Evolutionary conservation across 2,797 vertebrate species (phyloP), one percentile per base, ranked within the genome.

Genomic region (Anableps anableps): DNA sequence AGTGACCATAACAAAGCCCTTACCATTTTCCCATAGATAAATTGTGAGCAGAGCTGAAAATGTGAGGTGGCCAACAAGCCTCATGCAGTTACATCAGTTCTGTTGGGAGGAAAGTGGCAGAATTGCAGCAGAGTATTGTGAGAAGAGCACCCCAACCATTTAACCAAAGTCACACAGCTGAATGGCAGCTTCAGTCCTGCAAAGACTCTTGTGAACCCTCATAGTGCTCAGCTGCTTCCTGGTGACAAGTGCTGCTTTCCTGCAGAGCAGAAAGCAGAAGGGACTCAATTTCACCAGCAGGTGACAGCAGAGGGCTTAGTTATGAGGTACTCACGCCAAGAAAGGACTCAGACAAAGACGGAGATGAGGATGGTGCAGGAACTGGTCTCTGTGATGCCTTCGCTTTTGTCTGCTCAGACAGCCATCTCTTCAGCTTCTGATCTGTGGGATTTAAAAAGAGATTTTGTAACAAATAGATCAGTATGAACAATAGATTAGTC

Each of bases 341-440:
- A 34, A 73, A 73, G 34, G 31, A 48, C 55, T 62, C 51, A 13
- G 41, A 58, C 23, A 14, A 31, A 41, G 38, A 47, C 0, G 85
- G 81, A 1, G 91, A 87, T 0, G 86, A 82, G 0, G 92, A 86
- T 2, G 66, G 55, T 23, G 9, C 17, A 14, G 85, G 76, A 9
- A 74, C 74, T 16, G 0, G 80, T 47, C 21, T 45, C 0, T 77
- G 23, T 3, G 85, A 75, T 0, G 47, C 75, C 0, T n/a, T 74
- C 0, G 62, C 43, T 66, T 94, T 95, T 62, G 45, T 58, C 78
- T 76, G 88, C 79, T 89, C 88, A 74, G 93, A 90, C 45, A 94
- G 89, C 95, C 95, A 95, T 43, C 88, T 79, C 71, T 93, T 94
- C 83, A 96, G 85, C 86, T 81, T 93, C 31, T 94, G 82, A 86